These are phyloP conservation scores for Dryocosmus kuriphilus DNA, from an alignment of 2,888 invertebrate genomes.

Conservation along the genomic window DNA sequence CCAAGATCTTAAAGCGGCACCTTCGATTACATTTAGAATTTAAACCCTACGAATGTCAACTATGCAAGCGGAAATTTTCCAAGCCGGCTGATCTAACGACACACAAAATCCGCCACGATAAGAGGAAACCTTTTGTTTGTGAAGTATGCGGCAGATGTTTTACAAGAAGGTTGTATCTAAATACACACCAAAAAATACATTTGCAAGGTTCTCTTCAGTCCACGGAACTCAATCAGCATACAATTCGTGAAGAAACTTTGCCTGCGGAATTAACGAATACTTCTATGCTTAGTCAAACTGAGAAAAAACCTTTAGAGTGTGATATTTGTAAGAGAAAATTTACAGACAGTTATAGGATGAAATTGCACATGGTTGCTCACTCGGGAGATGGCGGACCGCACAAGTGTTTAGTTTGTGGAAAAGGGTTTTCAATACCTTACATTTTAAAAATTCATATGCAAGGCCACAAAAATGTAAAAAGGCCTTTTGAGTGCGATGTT, in stretches of 20 bases:
- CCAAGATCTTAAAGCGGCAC: neutral
- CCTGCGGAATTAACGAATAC: neutral
- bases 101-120: neutral
- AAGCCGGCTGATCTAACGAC: neutral
- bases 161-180: neutral
- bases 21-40: neutral
- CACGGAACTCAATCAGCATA: too few species aligned
- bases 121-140: neutral
- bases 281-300: neutral
- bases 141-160: neutral
- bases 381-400: neutral
- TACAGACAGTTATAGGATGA: neutral
- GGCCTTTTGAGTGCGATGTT: neutral
- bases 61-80: neutral
- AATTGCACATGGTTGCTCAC: neutral
- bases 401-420: constrained; percentile 12
- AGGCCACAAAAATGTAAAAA: constrained; percentile 7
- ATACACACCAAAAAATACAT: neutral
- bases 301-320: neutral
- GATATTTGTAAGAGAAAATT: neutral
- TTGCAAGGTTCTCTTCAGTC: neutral
- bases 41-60: neutral
- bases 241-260: too few species aligned
- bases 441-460: neutral
- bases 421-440: neutral